phyloP scores from a whole-genome alignment of 1,140 invertebrate species.

The Probaryconus sp. region DNA sequence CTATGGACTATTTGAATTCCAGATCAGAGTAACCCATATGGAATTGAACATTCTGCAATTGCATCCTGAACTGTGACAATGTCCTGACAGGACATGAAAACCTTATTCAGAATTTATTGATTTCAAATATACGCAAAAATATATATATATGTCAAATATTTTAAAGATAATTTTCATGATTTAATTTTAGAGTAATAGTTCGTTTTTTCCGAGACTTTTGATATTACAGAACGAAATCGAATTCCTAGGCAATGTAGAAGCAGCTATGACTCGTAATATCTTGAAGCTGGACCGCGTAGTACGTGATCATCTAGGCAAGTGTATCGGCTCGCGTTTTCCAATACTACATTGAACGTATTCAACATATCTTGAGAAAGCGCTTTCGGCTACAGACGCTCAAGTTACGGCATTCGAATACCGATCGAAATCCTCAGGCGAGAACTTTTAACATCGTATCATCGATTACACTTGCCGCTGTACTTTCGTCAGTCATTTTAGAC shows the following conservation, averaged over 20 bases:
- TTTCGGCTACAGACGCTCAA: slow-evolving; percentile 1
- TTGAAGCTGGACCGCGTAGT: slow-evolving; percentile 22
- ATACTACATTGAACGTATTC: slow-evolving; percentile 2
- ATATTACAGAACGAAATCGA: slow-evolving; percentile 62
- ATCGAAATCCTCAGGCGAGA: slow-evolving; percentile 4
- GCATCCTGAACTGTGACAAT: too few species aligned
- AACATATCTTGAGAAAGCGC: slow-evolving; percentile 5
- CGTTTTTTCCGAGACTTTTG: slow-evolving; percentile 18
- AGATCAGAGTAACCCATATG: too few species aligned
- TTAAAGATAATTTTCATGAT: too few species aligned
- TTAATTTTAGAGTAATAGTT: slow-evolving; percentile 1
- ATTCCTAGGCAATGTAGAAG: slow-evolving; percentile 58
- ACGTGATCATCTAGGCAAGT: slow-evolving; percentile 11
- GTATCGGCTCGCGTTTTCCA: slow-evolving; percentile 7
- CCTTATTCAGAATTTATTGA: too few species aligned
- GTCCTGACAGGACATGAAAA: too few species aligned
- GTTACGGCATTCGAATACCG: slow-evolving; percentile 6
- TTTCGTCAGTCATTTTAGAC: neutral
- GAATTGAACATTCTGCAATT: too few species aligned
- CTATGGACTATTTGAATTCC: too few species aligned
- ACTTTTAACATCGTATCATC: slow-evolving; percentile 1
- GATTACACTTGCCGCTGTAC: neutral
- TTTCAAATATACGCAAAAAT: too few species aligned
- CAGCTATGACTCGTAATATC: slow-evolving; percentile 57
- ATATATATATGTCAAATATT: too few species aligned